Evolutionary conservation across 2,113 vertebrate species (phyloP), one percentile per base, ranked within the genome.

Genomic region (Aegithalos caudatus): DNA sequence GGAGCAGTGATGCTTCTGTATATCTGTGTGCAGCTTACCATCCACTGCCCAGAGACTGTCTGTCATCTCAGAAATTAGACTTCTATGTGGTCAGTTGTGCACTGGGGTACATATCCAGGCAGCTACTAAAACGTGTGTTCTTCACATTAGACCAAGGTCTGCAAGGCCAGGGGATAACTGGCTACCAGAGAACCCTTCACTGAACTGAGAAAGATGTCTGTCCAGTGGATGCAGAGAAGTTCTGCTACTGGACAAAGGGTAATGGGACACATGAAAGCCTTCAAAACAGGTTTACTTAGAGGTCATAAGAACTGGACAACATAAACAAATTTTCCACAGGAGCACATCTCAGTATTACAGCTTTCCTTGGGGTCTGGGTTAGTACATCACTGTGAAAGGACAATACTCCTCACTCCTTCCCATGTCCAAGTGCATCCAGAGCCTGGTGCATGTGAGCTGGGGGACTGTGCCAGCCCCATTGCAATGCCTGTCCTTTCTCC

Each of bases 1-100:
- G 51, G 29, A 92, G 71, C 67, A 83, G 44, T 25, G 77, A 86
- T 82, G 58, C 56, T 79, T 67, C 45, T 45, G 27, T 88, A 31
- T 47, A 31, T 56, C 56, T 92, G 56, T 57, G 62, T 38, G 42
- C 40, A 81, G 44, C 87, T 94, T 76, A 92, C 23, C 73, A 78
- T 29, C 61, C 51, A n/a, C 57, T 64, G 64, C 38, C 57, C 48
- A 40, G 35, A 67, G 48, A 10, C 81, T 61, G 62, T 12, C 50
- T 71, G 67, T 81, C 11, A 11, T 54, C 67, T 82, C 0, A 0
- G 65, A 74, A 60, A 40, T 0, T 70, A 60, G 54, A 35, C 19
- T 70, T 81, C 27, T 42, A 14, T 72, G 48, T 81, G 53, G 47
- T 54, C 24, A 67, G 15, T 12, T 88, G 47, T 70, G 17, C 35